Evolutionary conservation across 1,140 invertebrate species (phyloP), one percentile per base, ranked within the genome.

Genomic region (Saccostrea glomerata): DNA sequence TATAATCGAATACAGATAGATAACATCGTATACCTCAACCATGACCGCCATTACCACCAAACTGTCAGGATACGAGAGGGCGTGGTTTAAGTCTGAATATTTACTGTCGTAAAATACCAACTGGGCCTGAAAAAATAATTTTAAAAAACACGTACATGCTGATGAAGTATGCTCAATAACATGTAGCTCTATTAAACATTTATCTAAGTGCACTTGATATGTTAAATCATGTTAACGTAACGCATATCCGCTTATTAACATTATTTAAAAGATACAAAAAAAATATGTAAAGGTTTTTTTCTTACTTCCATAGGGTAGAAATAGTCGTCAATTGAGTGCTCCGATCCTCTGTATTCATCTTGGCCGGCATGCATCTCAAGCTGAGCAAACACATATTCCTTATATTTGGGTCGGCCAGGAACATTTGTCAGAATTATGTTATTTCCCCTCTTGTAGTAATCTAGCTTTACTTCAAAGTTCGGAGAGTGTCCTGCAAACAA

Each of bases 301-400:
- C 63, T 25, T 70, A 70, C 63, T 13, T 70, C 63, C 63, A 70
- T 70, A 2, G 63, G 63, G 20, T 20, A n/a, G 63, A 70, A 70
- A 11, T 13, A 7, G 25, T 25, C 6, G 63, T 70, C 13, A 9
- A 70, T 25, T n/a, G 20, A n/a, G 63, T 70, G 63, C 11, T 70
- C 63, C 13, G 63, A 70, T 13, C 63, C 63, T 25, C 25, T 70
- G 25, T 20, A 9, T 20, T 20, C 23, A 9, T 66, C 60, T 1
- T 58, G 25, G n/a, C 84, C 66, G 25, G 40, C 23, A 63, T 85
- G 66, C 20, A 77, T 25, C 36, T 85, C 36, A 17, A 85, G 83
- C 23, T 85, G 55, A 15, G 25, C 15, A 55, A 88, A 88, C 0
- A 55, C n/a, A 55, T 84, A 84, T 47, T 55, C 20, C 4, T 55